Conservation (phyloP, 2,888 invertebrate species). For the Chrysolina oricalcia region DNA sequence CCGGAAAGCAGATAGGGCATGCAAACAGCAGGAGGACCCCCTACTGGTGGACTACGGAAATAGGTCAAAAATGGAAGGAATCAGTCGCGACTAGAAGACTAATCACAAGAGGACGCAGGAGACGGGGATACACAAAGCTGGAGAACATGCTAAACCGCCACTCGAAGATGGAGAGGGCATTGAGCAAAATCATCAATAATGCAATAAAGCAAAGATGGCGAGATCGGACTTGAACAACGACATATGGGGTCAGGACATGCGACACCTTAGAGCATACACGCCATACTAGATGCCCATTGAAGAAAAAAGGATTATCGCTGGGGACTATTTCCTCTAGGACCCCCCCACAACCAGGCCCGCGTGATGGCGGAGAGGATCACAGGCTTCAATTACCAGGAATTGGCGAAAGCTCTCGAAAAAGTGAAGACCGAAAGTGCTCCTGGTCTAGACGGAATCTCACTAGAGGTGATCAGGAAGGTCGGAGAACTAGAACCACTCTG, state of each 20-base stretch:
- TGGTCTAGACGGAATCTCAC: neutral
- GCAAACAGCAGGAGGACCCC: neutral
- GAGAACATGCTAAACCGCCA: neutral
- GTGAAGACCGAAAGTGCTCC: neutral
- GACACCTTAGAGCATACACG: too few species aligned
- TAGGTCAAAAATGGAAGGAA: neutral
- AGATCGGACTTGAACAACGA: constrained; percentile 4
- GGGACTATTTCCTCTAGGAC: neutral
- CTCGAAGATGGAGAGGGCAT: neutral
- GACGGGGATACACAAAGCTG: neutral
- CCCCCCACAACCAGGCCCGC: neutral
- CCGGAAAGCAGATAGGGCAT: neutral
- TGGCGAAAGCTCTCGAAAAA: neutral
- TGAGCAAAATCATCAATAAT: neutral
- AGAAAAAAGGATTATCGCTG: constrained; percentile 6
- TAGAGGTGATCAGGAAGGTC: neutral
- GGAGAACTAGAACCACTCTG: neutral
- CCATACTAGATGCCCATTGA: neutral
- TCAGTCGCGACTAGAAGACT: neutral
- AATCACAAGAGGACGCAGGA: constrained; percentile 3
- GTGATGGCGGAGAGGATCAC: too few species aligned
- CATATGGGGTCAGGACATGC: neutral
- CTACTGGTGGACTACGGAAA: constrained; percentile 16
- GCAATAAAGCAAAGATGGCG: constrained; percentile 12
- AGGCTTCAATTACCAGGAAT: neutral